These are phyloP conservation scores for Pungitius pungitius DNA, from an alignment of 2,113 vertebrate genomes.

Conservation along the genomic window DNA sequence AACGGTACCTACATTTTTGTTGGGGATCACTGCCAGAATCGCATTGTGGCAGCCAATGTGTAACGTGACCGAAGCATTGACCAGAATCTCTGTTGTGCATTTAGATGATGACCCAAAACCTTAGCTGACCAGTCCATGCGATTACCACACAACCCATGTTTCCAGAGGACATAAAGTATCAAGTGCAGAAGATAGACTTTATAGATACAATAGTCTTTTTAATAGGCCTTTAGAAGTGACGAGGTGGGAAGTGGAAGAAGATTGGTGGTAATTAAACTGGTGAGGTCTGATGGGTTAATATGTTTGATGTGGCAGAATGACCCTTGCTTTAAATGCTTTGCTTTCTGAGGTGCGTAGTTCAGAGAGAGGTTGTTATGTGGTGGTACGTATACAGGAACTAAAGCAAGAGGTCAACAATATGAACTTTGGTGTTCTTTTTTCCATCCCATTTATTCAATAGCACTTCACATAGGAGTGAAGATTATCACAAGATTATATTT, in stretches of 20 bases:
- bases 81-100: too few relatives aligned
- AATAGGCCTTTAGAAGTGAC: too few relatives aligned
- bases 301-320: neutral
- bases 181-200: too few relatives aligned
- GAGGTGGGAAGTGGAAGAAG: neutral
- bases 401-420: neutral
- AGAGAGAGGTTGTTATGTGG: neutral
- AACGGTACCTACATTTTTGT: too few relatives aligned
- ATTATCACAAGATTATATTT: neutral
- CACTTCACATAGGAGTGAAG: neutral
- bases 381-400: neutral
- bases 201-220: too few relatives aligned
- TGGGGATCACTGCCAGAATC: too few relatives aligned
- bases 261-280: neutral
- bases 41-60: too few relatives aligned
- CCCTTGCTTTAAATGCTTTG: neutral
- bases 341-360: neutral
- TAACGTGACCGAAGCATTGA: too few relatives aligned
- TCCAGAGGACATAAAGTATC: too few relatives aligned
- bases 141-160: too few relatives aligned
- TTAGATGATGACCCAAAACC: too few relatives aligned
- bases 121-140: too few relatives aligned
- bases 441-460: neutral
- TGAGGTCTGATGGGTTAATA: neutral
- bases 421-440: neutral